Percentiles rank a stretch among this genome's conserved stretches.
Conservation (phyloP, 2,113 vertebrate genomes). For the Athene cunicularia region DNA sequence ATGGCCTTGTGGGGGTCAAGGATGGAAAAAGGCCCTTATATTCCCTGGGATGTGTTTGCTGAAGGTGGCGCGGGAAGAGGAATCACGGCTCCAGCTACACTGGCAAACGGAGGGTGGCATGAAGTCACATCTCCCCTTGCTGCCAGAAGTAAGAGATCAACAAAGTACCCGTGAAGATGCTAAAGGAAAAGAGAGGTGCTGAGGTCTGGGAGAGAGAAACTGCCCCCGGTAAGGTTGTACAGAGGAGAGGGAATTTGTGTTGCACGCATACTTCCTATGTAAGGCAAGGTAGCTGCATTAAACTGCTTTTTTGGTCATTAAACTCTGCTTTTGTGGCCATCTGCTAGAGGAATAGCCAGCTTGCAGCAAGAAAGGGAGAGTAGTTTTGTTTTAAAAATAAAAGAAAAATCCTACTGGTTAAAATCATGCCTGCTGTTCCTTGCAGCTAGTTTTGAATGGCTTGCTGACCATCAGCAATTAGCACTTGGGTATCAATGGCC, state of each 20-base stretch:
- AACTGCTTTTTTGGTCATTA: neutral
- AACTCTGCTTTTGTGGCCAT: neutral
- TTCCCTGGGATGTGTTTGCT: neutral
- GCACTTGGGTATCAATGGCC: neutral
- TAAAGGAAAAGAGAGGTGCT: neutral
- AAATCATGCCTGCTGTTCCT: neutral
- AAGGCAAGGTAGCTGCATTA: accelerated
- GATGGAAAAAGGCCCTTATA: neutral
- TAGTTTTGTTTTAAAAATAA: neutral
- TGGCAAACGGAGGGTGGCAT: no score
- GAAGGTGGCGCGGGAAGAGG: neutral
- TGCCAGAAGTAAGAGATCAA: neutral
- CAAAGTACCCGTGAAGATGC: no score
- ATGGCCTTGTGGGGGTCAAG: neutral
- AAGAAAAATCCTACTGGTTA: neutral
- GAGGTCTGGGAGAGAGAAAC: neutral
- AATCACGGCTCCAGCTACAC: neutral
- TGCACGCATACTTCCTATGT: neutral
- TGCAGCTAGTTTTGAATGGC: neutral
- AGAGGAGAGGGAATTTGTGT: neutral
- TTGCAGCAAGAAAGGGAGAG: neutral
- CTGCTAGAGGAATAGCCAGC: neutral
- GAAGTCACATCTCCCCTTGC: neutral
- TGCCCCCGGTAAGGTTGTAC: neutral
- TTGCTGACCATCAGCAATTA: neutral